These are phyloP conservation scores for Mastomys coucha DNA, from an alignment of 2,113 vertebrate species.

Conservation along the genomic window DNA sequence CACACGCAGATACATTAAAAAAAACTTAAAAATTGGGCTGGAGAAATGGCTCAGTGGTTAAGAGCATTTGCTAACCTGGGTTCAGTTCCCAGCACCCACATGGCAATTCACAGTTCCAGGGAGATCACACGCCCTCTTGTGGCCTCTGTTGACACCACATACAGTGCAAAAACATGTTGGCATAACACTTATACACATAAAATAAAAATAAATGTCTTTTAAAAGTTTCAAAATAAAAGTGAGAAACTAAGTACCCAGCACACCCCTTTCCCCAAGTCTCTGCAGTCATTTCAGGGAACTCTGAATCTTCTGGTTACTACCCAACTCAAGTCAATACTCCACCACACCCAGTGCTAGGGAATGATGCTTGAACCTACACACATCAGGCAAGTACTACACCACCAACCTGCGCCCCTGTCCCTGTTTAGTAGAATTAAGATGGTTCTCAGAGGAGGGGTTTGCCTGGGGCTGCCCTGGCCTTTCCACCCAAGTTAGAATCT, in stretches of 20 bases:
- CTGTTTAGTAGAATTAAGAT: neutral
- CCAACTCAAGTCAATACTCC: neutral
- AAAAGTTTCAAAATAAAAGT: conserved; percentile 33
- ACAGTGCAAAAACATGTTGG: neutral
- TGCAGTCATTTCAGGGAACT: neutral
- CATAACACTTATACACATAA: neutral
- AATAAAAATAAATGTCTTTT: neutral
- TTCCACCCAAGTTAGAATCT: neutral
- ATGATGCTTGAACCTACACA: neutral
- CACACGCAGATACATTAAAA: neutral
- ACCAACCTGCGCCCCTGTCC: too few relatives aligned
- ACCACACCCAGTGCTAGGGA: neutral
- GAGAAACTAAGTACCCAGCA: conserved; percentile 22
- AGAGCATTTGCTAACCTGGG: neutral
- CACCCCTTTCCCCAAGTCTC: neutral
- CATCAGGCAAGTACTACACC: too few relatives aligned
- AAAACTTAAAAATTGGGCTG: neutral
- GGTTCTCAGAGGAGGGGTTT: neutral
- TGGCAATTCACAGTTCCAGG: neutral
- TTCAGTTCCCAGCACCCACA: neutral
- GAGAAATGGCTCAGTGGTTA: neutral
- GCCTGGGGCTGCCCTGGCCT: neutral
- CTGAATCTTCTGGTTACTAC: neutral
- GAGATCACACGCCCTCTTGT: neutral
- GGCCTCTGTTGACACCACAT: neutral